Base-by-base conservation (phyloP, 1,140 invertebrate genomes). In the Gryon sp. region DNA sequence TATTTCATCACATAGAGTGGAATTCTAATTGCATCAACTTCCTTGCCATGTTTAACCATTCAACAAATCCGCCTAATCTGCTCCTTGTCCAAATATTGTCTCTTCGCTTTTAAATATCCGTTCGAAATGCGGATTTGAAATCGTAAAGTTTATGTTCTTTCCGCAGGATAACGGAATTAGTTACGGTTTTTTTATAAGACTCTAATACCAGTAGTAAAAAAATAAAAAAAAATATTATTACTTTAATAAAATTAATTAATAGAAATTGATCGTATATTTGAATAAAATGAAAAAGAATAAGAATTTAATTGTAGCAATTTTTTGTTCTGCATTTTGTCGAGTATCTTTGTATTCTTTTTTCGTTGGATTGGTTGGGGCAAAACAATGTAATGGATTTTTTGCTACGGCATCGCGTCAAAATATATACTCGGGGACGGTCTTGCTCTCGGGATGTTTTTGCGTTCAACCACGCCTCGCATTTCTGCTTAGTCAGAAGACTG, bases 401-500 rank as follows among this genome's bases (percentile, higher is more conserved):
- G 3, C 41, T 41, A 22, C 46, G 26, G 24, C 60, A 18, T 4
- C 28, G 40, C 26, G 41, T 46, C 52, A 55, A 68, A 68, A 57
- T 32, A n/a, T 11, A 24, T 46, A 36, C 18, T 34, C 12, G 22
- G 3, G 22, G 22, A 24, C 22, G 22, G 7, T 24, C n/a, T 7
- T 16, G 57, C 8, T 46, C 9, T 22, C 22, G 46, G 18, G n/a
- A 16, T 14, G 1, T 66, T 66, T 66, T 66, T 66, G 48, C 40
- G 28, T 0, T 14, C 50, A n/a, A 18, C 50, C 52, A 57, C 52
- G 63, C 50, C 62, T 52, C 41, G 41, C 63, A 28, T 68, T 69
- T 69, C 53, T 57, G 65, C 53, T 59, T 69, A 59, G 52, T 59
- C 53, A 50, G 34, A n/a, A 59, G 5, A n/a, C n/a, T n/a, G n/a